Evolutionary conservation across 2,888 invertebrate genomes (phyloP).

Genomic region (Charanyca ferruginea): DNA sequence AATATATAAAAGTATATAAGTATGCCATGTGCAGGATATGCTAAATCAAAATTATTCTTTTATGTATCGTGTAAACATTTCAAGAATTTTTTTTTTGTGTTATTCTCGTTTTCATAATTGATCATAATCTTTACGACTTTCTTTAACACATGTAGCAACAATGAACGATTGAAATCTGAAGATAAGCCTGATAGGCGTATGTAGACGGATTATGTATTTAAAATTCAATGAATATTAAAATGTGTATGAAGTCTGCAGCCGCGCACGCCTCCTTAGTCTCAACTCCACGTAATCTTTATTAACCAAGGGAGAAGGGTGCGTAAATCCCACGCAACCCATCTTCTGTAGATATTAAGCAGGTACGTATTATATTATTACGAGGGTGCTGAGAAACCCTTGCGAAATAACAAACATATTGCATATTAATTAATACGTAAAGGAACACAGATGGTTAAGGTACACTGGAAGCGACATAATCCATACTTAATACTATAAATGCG

Average conservation of each 20-base stretch:
- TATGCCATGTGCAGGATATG: too few relatives aligned
- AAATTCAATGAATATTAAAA: slow-evolving; percentile 63
- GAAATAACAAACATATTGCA: slow-evolving; percentile 61
- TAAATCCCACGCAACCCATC: slow-evolving; percentile 41
- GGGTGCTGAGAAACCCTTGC: slow-evolving; percentile 43
- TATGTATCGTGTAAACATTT: too few relatives aligned
- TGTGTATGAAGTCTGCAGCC: slow-evolving; percentile 40
- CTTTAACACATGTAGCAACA: slow-evolving; percentile 16
- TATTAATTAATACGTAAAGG: slow-evolving; percentile 50
- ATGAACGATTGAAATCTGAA: slow-evolving; percentile 43
- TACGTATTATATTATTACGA: slow-evolving; percentile 39
- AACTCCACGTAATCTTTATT: slow-evolving; percentile 58
- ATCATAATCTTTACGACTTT: slow-evolving; percentile 10
- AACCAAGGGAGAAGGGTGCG: slow-evolving; percentile 44
- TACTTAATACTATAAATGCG: not conserved
- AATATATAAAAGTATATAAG: too few relatives aligned
- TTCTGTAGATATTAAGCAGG: slow-evolving; percentile 49
- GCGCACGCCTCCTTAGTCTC: slow-evolving; percentile 30
- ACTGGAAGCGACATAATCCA: not conserved
- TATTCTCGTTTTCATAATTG: slow-evolving; percentile 1
- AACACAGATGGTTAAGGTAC: slow-evolving; percentile 8
- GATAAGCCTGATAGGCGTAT: slow-evolving; percentile 33
- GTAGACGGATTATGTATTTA: slow-evolving; percentile 52
- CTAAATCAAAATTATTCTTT: too few relatives aligned
- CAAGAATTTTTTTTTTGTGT: too few relatives aligned